Percentiles rank a stretch among this genome's conserved stretches.
These are phyloP conservation scores for Perca flavescens DNA, from an alignment of 2,113 vertebrate species.

Conservation along the genomic window DNA sequence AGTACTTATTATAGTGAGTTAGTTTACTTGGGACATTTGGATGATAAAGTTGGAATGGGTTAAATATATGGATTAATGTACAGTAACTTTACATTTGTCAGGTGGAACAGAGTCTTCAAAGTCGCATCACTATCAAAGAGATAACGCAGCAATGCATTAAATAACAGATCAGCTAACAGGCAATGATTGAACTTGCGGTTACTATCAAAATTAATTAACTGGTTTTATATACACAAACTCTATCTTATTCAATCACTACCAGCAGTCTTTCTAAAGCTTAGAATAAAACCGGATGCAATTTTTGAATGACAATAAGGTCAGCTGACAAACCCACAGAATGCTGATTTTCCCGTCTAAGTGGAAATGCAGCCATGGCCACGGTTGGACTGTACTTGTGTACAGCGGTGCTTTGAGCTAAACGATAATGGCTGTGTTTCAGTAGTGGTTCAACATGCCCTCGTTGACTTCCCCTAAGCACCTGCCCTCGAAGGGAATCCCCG, in stretches of 20 bases:
- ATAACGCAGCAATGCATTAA: too few relatives aligned
- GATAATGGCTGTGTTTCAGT: too few relatives aligned
- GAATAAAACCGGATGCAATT: neutral
- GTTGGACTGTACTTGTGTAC: too few relatives aligned
- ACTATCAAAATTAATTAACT: neutral
- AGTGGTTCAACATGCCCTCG: too few relatives aligned
- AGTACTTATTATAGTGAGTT: neutral
- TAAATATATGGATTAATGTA: neutral
- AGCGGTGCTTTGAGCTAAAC: too few relatives aligned
- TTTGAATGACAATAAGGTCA: neutral
- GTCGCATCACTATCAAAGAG: neutral
- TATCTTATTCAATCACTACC: neutral
- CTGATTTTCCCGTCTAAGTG: neutral
- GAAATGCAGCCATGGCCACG: neutral
- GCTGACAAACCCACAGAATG: neutral
- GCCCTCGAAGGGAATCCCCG: too few relatives aligned
- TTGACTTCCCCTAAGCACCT: too few relatives aligned
- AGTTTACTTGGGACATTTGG: conserved; percentile 1
- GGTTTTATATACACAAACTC: neutral
- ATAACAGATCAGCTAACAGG: too few relatives aligned
- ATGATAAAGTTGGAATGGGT: neutral
- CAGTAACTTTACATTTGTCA: neutral
- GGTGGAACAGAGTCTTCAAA: neutral
- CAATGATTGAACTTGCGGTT: neutral
- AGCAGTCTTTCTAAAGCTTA: neutral